Evolutionary conservation across 2,888 invertebrate genomes (phyloP), one percentile per base, ranked within the genome.

Genomic region (Lasiommata megera): DNA sequence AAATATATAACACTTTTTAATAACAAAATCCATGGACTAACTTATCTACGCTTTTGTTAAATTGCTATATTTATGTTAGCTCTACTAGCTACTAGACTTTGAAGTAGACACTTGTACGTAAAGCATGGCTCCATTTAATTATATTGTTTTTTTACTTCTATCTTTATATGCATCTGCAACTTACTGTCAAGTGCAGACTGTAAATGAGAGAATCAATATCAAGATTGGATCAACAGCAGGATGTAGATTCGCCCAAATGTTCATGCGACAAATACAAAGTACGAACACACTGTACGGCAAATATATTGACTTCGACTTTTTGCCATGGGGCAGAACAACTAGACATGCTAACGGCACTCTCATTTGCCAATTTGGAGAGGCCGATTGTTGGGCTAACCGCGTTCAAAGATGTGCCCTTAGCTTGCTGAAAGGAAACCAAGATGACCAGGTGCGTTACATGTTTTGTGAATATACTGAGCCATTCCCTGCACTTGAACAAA

Each of bases 371-470:
- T 85, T 84, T 17, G 74, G 74, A 1, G 58, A 6, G 0, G 66
- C 67, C 29, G 89, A 89, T 58, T 90, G 90, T 65, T 86, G 78
- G 76, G 87, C 88, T 0, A 91, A 91, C 52, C 77, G 84, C 6
- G 62, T 84, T 0, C 85, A 90, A 9, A 76, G 89, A 63, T 91
- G 91, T 59, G 82, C 71, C 0, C 61, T 90, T 1, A 66, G 80
- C 58, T 58, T 76, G 61, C 63, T 88, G 17, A 67, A 67, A 18
- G 76, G 61, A 5, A 70, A 85, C 52, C 80, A 81, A 56, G 77
- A 73, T 0, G 79, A 77, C 12, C 82, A 81, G 61, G 56, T 89
- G 16, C 62, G 76, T 1, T 90, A 85, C 62, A 86, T 90, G 82
- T 58, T 34, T 6, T 91, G 91, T 59, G 91, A 91, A 61, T 88